These are phyloP conservation scores for Orchestia grillus DNA, from an alignment of 1,140 invertebrate species.

Conservation along the genomic window DNA sequence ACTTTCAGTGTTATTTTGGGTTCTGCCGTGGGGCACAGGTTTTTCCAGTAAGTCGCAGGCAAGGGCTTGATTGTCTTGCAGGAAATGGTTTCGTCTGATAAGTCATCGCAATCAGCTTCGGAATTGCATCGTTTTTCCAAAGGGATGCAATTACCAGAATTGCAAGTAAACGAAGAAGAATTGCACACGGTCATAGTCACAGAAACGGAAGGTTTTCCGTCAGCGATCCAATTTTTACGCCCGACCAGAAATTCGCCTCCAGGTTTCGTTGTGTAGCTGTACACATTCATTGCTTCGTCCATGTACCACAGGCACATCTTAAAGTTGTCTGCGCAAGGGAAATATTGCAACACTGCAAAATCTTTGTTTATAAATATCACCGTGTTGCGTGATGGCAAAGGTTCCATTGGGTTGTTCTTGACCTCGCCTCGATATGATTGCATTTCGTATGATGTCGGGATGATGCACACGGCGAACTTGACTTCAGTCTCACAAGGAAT, in stretches of 20 bases:
- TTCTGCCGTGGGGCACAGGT: background rate
- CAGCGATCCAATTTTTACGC: background rate
- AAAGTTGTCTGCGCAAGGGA: background rate
- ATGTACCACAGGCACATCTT: background rate
- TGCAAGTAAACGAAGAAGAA: slow-evolving; percentile 31
- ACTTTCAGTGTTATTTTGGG: slow-evolving; percentile 5
- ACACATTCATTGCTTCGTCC: background rate
- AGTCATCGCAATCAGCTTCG: slow-evolving; percentile 36
- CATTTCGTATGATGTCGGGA: background rate
- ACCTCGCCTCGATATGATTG: background rate
- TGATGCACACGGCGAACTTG: background rate
- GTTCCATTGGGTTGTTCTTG: background rate
- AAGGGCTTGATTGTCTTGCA: background rate
- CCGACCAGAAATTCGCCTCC: background rate
- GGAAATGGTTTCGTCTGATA: slow-evolving; percentile 44
- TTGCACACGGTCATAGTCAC: background rate
- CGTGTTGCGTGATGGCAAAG: background rate
- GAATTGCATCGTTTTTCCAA: slow-evolving; percentile 56
- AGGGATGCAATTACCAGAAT: slow-evolving; percentile 50
- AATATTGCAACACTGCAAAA: background rate
- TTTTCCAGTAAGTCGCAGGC: background rate
- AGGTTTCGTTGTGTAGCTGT: background rate
- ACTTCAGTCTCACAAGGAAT: background rate
- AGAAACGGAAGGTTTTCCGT: background rate
- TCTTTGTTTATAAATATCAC: background rate